Base-by-base conservation (phyloP, 2,113 vertebrate species). In the Cebus imitator region DNA sequence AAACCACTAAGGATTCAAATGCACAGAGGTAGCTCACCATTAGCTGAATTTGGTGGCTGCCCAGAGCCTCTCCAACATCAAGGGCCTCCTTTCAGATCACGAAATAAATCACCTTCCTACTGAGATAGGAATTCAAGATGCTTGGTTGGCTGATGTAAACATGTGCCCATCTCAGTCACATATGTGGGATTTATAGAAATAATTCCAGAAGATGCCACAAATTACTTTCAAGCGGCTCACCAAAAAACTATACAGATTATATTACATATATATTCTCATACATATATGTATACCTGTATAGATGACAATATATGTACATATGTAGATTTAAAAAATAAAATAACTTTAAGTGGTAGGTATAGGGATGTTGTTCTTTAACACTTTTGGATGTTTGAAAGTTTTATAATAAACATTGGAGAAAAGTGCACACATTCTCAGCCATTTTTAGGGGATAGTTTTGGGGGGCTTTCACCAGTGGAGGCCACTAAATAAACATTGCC, bases 141-240 rank as follows among this genome's bases (percentile, higher is more conserved):
- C 32, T 85, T 40, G 4, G 27, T 30, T 66, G 23, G 8, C n/a
- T 43, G 2, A 12, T 64, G 21, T 61, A 52, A 61, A 48, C 17
- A 23, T 23, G 6, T 61, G 43, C n/a, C 21, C 72, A 68, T 68
- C 35, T 55, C 66, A 68, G 21, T 64, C 66, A 81, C 32, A 17
- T 85, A 61, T n/a, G 72, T 79, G 64, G 85, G 25, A 58, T 35
- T 81, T 81, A 85, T 10, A 43, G 48, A 61, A 58, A 32, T 81
- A 55, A 95, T 55, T 80, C 57, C 87, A 43, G 40, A 55, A 58
- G 32, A 48, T 81, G 55, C 45, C 72, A 81, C 64, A 75, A 23
- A 72, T 57, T 95, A 87, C n/a, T 78, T 92, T 83, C 40, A 94
- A 76, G 58, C 20, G 43, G n/a, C 50, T 92, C 89, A 79, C 55